phyloP scores from a whole-genome alignment of 2,888 invertebrate genomes.

The Plagiodera versicolora region DNA sequence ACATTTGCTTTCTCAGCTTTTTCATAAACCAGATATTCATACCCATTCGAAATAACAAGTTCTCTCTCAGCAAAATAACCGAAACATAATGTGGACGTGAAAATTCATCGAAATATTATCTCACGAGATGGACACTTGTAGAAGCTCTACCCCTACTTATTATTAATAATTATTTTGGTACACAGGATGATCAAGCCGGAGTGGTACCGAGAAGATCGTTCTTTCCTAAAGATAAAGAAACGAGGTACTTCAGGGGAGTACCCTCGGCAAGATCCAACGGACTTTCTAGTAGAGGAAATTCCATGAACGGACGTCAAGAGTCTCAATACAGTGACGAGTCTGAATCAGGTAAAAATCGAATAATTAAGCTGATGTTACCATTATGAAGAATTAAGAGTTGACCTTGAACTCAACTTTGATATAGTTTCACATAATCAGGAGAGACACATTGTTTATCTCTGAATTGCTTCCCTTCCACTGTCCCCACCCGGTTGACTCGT shows the following conservation, averaged over 20 bases:
- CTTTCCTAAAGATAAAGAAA: slow-evolving; percentile 53
- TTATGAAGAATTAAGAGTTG: too few relatives aligned
- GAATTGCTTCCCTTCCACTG: too few relatives aligned
- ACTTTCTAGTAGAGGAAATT: slow-evolving; percentile 51
- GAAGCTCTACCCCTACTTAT: too few relatives aligned
- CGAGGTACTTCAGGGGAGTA: slow-evolving; percentile 49
- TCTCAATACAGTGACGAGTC: slow-evolving; percentile 57
- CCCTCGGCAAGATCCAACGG: slow-evolving; percentile 49
- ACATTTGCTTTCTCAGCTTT: too few relatives aligned
- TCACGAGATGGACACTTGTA: too few relatives aligned
- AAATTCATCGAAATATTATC: neutral
- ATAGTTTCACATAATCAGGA: too few relatives aligned
- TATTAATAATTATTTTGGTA: slow-evolving; percentile 15
- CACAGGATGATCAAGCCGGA: slow-evolving; percentile 63
- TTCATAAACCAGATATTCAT: too few relatives aligned
- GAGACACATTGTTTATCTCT: too few relatives aligned
- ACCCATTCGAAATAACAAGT: too few relatives aligned
- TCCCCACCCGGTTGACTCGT: too few relatives aligned
- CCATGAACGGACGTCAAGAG: slow-evolving; percentile 52
- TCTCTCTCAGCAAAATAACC: neutral
- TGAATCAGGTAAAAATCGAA: slow-evolving; percentile 49
- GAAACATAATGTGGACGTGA: neutral
- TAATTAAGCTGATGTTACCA: neutral
- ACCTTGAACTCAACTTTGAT: too few relatives aligned
- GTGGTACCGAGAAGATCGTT: slow-evolving; percentile 57